Conservation (phyloP, 2,113 vertebrate genomes). For the Microcebus murinus region DNA sequence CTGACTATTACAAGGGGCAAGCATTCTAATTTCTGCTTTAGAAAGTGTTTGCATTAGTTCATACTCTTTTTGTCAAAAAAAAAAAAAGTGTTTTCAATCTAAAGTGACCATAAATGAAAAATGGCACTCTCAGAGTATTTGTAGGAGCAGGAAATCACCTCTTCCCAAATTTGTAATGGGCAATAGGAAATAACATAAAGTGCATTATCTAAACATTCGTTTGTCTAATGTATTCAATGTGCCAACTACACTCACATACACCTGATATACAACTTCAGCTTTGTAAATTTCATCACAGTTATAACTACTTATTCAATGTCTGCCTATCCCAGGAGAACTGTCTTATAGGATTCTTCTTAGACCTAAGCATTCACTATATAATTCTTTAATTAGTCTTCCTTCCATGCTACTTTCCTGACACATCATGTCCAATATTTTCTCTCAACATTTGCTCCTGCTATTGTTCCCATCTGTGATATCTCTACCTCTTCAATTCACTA, state of each 20-base stretch:
- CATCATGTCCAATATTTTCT: neutral
- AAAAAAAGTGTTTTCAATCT: neutral
- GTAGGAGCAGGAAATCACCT: neutral
- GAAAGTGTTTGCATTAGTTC: neutral
- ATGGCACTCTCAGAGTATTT: neutral
- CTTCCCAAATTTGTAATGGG: neutral
- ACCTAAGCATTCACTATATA: neutral
- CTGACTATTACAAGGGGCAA: neutral
- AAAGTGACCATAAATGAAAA: neutral
- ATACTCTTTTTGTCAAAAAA: too few species aligned
- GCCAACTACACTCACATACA: neutral
- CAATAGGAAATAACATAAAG: neutral
- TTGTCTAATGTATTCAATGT: neutral
- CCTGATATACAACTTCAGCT: neutral
- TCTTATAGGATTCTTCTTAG: neutral
- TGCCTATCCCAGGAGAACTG: neutral
- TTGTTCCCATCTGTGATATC: neutral
- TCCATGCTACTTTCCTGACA: neutral
- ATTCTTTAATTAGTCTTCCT: neutral
- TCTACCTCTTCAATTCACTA: neutral
- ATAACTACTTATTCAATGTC: neutral
- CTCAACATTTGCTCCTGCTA: neutral
- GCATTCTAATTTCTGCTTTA: neutral
- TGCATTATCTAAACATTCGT: neutral
- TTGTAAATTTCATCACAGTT: neutral